Evolutionary conservation across 2,797 vertebrate species (phyloP).

Genomic region (Neoniphon sammara): DNA sequence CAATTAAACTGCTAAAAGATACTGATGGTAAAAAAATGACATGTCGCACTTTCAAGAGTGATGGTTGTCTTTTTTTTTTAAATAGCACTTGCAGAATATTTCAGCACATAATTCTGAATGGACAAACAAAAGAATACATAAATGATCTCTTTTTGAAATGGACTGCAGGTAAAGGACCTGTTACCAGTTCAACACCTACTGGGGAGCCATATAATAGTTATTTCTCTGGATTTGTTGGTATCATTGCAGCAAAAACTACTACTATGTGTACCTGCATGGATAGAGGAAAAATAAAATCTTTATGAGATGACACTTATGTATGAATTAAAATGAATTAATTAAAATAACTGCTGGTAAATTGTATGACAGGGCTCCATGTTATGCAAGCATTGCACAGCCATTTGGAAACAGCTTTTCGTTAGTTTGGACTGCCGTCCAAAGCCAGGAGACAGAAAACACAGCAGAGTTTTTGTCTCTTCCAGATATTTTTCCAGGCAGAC

Average conservation of each 20-base stretch:
- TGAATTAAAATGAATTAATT: background rate
- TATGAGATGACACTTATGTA: background rate
- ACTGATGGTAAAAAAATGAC: too few relatives aligned
- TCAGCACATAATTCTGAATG: too few relatives aligned
- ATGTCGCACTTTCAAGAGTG: too few relatives aligned
- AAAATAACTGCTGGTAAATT: background rate
- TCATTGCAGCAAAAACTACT: background rate
- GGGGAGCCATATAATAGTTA: background rate
- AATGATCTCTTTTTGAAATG: background rate
- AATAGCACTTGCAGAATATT: too few relatives aligned
- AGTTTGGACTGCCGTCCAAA: background rate
- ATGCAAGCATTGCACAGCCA: background rate
- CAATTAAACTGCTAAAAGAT: too few relatives aligned
- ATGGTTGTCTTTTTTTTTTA: too few relatives aligned
- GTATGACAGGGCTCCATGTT: background rate
- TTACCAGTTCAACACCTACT: background rate
- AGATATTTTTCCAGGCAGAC: slow-evolving; percentile 5
- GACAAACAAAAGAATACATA: too few relatives aligned
- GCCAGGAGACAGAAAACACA: slow-evolving; percentile 21
- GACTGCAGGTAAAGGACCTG: background rate
- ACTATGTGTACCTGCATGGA: background rate
- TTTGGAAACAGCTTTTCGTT: background rate
- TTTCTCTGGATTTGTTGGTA: background rate
- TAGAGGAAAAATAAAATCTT: background rate
- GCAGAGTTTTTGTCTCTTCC: slow-evolving; percentile 6